A percentile compares a stretch with the other conserved stretches of the same genome.
Evolutionary conservation across 2,797 vertebrate species (phyloP).

Genomic region (Onychomys torridus): DNA sequence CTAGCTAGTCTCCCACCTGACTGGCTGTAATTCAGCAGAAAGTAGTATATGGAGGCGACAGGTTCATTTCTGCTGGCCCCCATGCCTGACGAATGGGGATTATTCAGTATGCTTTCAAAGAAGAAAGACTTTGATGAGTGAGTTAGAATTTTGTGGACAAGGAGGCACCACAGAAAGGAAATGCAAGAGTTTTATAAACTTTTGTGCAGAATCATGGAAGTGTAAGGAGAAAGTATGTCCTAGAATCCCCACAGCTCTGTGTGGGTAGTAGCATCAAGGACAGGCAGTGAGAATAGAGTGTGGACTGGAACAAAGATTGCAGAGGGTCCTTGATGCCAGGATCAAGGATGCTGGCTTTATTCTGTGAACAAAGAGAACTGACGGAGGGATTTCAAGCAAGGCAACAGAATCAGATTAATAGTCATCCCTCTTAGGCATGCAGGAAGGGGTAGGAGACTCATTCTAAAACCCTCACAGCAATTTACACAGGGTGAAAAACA

Average conservation of each 20-base stretch:
- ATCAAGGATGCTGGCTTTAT: not conserved
- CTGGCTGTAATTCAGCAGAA: not conserved
- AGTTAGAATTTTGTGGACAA: not conserved
- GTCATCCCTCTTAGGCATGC: not conserved
- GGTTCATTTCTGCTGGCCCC: not conserved
- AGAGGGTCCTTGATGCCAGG: not conserved
- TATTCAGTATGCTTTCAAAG: conserved; percentile 20
- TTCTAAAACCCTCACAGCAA: not conserved
- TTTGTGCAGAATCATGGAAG: not conserved
- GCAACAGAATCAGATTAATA: not conserved
- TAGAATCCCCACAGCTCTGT: not conserved
- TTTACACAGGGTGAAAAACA: not conserved
- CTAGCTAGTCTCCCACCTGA: not conserved
- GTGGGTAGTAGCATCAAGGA: not conserved
- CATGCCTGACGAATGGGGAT: not conserved
- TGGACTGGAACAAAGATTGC: not conserved
- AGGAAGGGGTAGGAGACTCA: not conserved
- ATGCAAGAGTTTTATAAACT: not conserved
- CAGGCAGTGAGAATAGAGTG: not conserved
- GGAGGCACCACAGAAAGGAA: not conserved
- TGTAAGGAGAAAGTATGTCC: not conserved
- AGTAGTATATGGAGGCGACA: not conserved
- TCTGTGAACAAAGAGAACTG: not conserved
- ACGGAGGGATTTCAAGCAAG: not conserved
- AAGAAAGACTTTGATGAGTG: not conserved